Evolutionary conservation across 1,140 invertebrate genomes (phyloP), one percentile per base, ranked within the genome.

Genomic region (Palaemon carinicauda): DNA sequence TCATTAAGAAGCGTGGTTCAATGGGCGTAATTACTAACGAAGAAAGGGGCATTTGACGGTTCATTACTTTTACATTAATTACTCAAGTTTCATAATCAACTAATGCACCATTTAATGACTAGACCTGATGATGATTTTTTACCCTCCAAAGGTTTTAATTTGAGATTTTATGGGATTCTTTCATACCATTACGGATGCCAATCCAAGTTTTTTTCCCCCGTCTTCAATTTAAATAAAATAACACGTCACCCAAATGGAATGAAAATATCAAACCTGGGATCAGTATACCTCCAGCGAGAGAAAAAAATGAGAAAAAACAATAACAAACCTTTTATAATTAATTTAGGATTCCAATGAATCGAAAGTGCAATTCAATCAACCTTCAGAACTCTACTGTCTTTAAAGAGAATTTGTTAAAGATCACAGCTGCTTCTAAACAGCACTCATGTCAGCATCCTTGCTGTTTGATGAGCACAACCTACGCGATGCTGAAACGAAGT

Each of bases 61-160:
- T 86, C 77, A 86, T 80, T 86, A 86, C 83, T 86, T 86, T 86
- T 86, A 86, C 83, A 86, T 86, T 86, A 86, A 86, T 86, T 86
- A 80, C 77, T 80, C 53, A 86, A 86, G 60, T 86, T 86, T 86
- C 77, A 86, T 86, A 86, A 86, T 86, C 83, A 86, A 71, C 83
- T 86, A 86, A 86, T 86, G 83, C 83, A 73, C 78, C 60, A 51
- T 33, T 80, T 86, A 86, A 86, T 86, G 83, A 86, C 83, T 86
- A 86, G 83, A 78, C 83, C 83, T 86, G 52, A 24, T 80, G 77
- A 86, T 71, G 83, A 80, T 86, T 80, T 69, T 86, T 74, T 80
- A 56, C 73, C 53, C 71, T 78, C 73, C 56, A 54, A 19, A 21
- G 52, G 27, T 78, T 60, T 84, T 77, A 65, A 60, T 84, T 75